Base-by-base conservation (phyloP, 2,888 invertebrate species). In the Drosophila percnosoma region DNA sequence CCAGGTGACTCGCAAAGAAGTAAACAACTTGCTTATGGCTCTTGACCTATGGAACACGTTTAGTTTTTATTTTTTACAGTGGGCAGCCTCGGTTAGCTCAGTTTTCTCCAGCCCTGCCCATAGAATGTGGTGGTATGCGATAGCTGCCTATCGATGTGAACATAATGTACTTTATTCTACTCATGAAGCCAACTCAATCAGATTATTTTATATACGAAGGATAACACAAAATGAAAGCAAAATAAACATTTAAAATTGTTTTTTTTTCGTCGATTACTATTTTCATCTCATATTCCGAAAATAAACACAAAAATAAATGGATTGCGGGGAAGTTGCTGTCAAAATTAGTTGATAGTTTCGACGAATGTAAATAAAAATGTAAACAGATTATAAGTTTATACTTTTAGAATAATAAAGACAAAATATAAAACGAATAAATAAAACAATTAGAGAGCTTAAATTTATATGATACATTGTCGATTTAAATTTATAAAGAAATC, bases 31-130 rank as follows among this genome's bases (percentile, higher is more conserved):
- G 40, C 38, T 40, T 15, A 40, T 57, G 57, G 15, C 72, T 71
- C 81, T 83, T 86, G 84, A 84, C 89, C 89, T 51, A 33, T 33
- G 33, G 11, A 33, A 10, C 11, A 33, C 33, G 33, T 4, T 33
- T 4, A 33, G 33, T 11, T 33, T 11, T 33, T 33, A 33, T 33
- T 33, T 0, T 33, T 33, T 11, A 33, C 33, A 33, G 10, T 33
- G 11, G 4, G 33, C 33, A 33, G 4, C 33, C 33, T 33, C 8
- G 10, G 31, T 10, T 10, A 33, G 10, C 31, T 31, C 0, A 31
- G 33, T 10, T 33, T 10, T 4, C 33, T 33, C 33, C 33, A 33
- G 0, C 33, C 33, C 33, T 11, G 11, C 33, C 33, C 33, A 33
- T 33, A 33, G 33, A 33, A 31, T 3, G 10, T 33, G 33, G 33